These are phyloP conservation scores for Centropristis striata DNA, from an alignment of 2,113 vertebrate species.

Conservation along the genomic window DNA sequence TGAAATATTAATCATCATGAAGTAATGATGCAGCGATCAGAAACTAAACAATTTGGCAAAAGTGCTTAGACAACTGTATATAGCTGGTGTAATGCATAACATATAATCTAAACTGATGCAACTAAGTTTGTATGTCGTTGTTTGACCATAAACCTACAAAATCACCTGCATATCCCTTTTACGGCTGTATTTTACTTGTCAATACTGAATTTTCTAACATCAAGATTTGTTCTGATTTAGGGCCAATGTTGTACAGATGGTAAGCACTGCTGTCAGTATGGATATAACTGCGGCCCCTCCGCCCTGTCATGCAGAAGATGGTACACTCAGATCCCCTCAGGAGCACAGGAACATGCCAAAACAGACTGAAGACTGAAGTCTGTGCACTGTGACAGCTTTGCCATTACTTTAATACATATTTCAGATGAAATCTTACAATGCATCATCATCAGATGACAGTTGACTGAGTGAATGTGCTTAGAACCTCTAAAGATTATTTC, in stretches of 20 bases:
- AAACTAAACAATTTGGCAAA: neutral
- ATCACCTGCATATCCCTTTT: neutral
- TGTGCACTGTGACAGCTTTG: neutral
- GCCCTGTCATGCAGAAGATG: slow-evolving; percentile 55
- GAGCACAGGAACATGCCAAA: slow-evolving; percentile 9
- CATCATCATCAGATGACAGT: neutral
- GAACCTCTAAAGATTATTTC: neutral
- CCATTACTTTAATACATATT: neutral
- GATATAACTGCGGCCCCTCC: slow-evolving; percentile 66
- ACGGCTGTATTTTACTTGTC: neutral
- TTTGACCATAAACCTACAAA: neutral
- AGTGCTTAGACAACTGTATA: neutral
- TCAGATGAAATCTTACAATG: neutral
- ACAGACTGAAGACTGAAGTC: neutral
- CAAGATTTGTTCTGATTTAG: slow-evolving; percentile 65
- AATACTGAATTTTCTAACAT: slow-evolving; percentile 19
- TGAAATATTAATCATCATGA: neutral
- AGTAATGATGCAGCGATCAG: neutral
- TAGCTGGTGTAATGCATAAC: neutral
- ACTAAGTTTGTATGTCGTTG: neutral
- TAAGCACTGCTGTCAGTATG: slow-evolving; percentile 77
- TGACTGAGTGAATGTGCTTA: neutral
- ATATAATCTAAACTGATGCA: neutral
- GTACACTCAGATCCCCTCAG: slow-evolving; percentile 46
- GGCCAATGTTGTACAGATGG: slow-evolving; percentile 81